Percentiles rank a stretch among this genome's conserved stretches.
These are phyloP conservation scores for Euzophera pinguis DNA, from an alignment of 2,888 invertebrate genomes.

Conservation along the genomic window DNA sequence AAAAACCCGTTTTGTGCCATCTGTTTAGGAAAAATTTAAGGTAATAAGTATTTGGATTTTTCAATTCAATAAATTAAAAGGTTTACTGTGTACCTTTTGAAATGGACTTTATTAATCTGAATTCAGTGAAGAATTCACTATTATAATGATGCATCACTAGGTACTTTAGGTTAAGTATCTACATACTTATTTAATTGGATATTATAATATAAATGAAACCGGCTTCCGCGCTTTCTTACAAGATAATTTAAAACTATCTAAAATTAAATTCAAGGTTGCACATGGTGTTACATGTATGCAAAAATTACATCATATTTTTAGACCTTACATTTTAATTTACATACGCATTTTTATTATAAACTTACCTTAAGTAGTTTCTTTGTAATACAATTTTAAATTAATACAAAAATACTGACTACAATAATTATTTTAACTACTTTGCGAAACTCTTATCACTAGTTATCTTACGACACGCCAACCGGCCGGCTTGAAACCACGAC, in stretches of 20 bases:
- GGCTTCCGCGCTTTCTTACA: neutral
- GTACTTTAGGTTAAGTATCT: no score
- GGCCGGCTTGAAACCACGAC: neutral
- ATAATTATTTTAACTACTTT: neutral
- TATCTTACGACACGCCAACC: neutral
- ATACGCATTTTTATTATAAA: neutral
- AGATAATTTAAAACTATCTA: conserved; percentile 12
- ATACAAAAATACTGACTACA: neutral
- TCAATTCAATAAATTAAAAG: no score
- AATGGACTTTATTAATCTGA: no score
- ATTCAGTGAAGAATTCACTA: no score
- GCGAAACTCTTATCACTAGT: neutral
- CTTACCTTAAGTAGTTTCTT: neutral
- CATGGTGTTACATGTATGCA: conserved; percentile 28
- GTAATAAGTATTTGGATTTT: no score
- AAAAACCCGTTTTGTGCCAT: conserved; percentile 76
- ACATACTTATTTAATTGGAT: no score
- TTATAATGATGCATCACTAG: no score
- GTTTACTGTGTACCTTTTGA: no score
- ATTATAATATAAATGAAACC: no score
- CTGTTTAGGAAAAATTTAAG: conserved; percentile 32
- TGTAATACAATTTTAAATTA: neutral
- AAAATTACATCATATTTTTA: conserved; percentile 30
- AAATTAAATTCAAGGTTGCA: conserved; percentile 20
- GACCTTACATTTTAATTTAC: neutral